Percentiles rank a stretch among this genome's conserved stretches.
Evolutionary conservation across 1,140 invertebrate genomes (phyloP).

Genomic region (Melanaphis sacchari): DNA sequence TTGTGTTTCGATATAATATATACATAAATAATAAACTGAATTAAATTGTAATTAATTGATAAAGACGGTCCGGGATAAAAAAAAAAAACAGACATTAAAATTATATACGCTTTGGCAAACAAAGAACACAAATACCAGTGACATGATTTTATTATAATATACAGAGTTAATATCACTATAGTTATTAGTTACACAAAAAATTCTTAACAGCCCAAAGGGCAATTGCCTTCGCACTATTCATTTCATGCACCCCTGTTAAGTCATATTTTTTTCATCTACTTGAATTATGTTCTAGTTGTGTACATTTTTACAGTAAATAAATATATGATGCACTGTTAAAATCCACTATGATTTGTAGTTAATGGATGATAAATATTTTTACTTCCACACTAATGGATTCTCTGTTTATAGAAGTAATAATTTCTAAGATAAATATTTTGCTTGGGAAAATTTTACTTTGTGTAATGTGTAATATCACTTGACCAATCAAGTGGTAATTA

Average conservation of each 20-base stretch:
- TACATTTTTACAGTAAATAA: background rate
- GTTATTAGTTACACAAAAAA: background rate
- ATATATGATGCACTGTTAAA: background rate
- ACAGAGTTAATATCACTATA: background rate
- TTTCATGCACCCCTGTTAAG: background rate
- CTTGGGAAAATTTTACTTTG: background rate
- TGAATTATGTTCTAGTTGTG: slow-evolving; percentile 7
- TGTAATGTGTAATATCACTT: background rate
- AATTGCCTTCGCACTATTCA: background rate
- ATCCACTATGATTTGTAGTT: background rate
- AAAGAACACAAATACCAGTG: background rate
- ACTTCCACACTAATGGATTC: background rate
- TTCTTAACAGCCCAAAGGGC: background rate
- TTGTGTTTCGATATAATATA: background rate
- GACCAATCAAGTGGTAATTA: background rate
- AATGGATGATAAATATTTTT: slow-evolving; percentile 20
- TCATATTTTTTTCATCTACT: background rate
- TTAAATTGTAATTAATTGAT: background rate
- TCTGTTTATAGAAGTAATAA: slow-evolving; percentile 11
- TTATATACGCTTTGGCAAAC: background rate
- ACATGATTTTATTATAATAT: background rate
- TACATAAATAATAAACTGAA: background rate
- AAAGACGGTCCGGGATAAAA: background rate
- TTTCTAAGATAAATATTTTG: background rate
- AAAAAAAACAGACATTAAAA: background rate